A percentile compares a stretch with the other conserved stretches of the same genome.
These are phyloP conservation scores for Trinectes maculatus DNA, from an alignment of 2,113 vertebrate genomes.

Conservation along the genomic window DNA sequence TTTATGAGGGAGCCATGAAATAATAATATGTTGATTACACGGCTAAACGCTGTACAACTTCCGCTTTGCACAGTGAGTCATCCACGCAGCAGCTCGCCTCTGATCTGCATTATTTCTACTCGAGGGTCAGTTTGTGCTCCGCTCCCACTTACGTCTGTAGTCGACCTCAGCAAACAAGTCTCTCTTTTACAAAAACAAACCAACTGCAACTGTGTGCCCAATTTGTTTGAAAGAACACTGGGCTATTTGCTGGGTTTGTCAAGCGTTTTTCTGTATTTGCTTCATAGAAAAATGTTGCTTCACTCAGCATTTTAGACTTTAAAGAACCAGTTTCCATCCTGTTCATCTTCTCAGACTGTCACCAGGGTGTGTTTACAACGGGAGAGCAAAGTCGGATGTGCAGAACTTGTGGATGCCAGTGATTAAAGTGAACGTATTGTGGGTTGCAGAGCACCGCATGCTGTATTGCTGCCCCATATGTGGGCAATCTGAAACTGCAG, in stretches of 20 bases:
- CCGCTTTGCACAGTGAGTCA: constrained; percentile 19
- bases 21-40: constrained; percentile 54
- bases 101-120: constrained; percentile 1
- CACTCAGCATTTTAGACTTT: constrained; percentile 7
- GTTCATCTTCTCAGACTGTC: constrained; percentile 7
- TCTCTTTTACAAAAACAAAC: no score
- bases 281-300: background rate
- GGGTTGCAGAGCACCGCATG: constrained; percentile 1
- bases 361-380: background rate
- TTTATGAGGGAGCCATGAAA: constrained; percentile 57
- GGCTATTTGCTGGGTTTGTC: background rate
- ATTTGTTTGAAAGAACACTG: no score
- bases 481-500: constrained; percentile 52
- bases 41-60: background rate
- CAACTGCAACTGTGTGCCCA: no score
- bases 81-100: constrained; percentile 1
- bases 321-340: constrained; percentile 1
- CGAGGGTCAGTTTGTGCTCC: constrained; percentile 1
- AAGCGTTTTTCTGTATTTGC: background rate
- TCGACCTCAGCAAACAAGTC: background rate
- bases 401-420: constrained; percentile 24
- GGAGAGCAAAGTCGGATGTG: constrained; percentile 7
- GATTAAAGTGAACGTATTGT: constrained; percentile 23
- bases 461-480: constrained; percentile 26
- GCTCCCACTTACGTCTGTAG: background rate